Conservation (phyloP, 2,113 vertebrate genomes). For the Gorsachius goisagi region DNA sequence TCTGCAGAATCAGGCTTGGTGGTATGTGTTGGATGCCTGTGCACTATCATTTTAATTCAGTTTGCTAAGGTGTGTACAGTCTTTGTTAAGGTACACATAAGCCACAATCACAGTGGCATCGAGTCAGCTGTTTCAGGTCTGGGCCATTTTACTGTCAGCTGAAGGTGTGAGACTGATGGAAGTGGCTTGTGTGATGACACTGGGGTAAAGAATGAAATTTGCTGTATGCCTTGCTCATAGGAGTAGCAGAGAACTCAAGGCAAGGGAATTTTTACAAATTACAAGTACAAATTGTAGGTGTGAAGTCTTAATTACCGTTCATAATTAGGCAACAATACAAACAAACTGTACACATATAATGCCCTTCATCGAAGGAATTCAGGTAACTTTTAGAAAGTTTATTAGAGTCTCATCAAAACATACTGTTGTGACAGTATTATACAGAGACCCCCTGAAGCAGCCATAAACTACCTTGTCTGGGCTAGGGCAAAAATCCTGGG, state of each 20-base stretch:
- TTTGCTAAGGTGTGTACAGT: neutral
- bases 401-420: neutral
- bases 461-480: neutral
- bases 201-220: neutral
- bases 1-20: neutral
- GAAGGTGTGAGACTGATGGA: neutral
- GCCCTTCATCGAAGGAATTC: neutral
- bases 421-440: neutral
- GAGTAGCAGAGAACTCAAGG: neutral
- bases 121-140: neutral
- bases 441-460: neutral
- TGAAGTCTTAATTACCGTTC: neutral
- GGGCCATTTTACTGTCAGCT: neutral
- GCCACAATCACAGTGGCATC: neutral
- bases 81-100: neutral
- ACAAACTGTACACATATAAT: neutral
- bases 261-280: neutral
- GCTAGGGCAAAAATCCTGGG: neutral
- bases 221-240: neutral
- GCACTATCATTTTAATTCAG: neutral
- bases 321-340: neutral
- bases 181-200: neutral
- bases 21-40: neutral
- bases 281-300: neutral
- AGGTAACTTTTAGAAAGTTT: neutral